phyloP scores from a whole-genome alignment of 2,113 vertebrate species.

The Hyperopisus bebe region DNA sequence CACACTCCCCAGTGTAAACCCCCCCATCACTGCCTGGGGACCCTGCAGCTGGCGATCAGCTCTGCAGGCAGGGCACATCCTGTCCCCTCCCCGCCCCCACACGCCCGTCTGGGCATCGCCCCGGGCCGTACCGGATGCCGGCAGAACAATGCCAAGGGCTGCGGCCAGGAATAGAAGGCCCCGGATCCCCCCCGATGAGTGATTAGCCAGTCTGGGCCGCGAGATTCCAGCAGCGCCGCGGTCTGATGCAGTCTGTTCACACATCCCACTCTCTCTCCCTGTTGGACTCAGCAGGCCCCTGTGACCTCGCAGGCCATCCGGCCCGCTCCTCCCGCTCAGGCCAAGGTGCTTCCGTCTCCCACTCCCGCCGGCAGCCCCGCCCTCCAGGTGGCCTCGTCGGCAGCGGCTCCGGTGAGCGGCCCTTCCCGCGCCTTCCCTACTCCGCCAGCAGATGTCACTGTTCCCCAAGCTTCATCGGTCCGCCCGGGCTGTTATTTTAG shows the following conservation, averaged over 20 bases:
- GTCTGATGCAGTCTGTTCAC: background rate
- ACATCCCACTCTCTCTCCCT: constrained; percentile 17
- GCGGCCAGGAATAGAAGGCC: background rate
- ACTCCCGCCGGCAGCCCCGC: constrained; percentile 48
- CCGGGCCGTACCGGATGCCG: background rate
- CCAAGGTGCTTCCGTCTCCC: constrained; percentile 62
- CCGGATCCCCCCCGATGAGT: background rate
- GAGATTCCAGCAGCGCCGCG: background rate
- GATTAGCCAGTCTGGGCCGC: background rate
- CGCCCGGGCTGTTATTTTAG: background rate
- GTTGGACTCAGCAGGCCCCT: constrained; percentile 53
- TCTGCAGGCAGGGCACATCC: background rate
- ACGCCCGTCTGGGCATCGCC: background rate
- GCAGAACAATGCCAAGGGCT: background rate
- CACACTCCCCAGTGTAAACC: constrained; percentile 27
- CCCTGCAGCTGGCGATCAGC: background rate
- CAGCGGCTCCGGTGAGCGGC: constrained; percentile 47
- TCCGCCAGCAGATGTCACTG: background rate
- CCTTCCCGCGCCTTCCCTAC: background rate
- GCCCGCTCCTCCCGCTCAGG: constrained; percentile 54
- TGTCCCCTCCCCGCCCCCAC: background rate
- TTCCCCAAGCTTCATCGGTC: background rate
- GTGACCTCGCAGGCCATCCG: constrained; percentile 58
- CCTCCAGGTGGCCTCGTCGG: constrained; percentile 55
- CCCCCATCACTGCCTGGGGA: background rate